Base-by-base conservation (phyloP, 2,113 vertebrate species). In the Gallinago paraguaiae region DNA sequence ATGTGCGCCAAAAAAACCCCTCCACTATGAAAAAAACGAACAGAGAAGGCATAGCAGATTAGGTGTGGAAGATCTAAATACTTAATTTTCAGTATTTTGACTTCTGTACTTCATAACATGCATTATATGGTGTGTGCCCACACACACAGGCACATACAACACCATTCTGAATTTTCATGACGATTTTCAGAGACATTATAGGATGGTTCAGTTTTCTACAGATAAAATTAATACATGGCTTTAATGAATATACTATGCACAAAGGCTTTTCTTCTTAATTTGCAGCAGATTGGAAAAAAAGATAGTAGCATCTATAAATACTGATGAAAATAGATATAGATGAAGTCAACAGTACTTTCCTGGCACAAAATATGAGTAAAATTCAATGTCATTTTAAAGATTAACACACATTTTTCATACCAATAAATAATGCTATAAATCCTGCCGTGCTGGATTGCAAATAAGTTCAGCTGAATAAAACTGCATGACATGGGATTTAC, bases 401-500 rank as follows among this genome's bases (percentile, higher is more conserved):
- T 94, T 97, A 97, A 97, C 75, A 97, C 16, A 19, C 51, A 93
- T 96, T 97, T 97, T 91, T 97, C 92, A 94, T 86, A 95, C 61
- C 93, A 98, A 97, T 97, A 97, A 97, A 97, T 95, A 97, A 96
- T 82, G 74, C 56, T 71, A 94, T 98, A 98, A 96, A 98, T 97
- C 94, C 95, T 79, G 6, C 92, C 57, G 14, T 92, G 96, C 82
- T 93, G 92, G 90, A 93, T 90, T 91, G 95, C 90, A 97, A 98
- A 97, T 96, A 97, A 97, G 83, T 97, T 90, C 84, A 92, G 86
- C 87, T 94, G 88, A 97, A 97, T 97, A 96, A 97, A 97, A 97
- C 95, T 93, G 85, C 88, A 95, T 95, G 95, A 97, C 94, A 97
- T 20, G 69, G 93, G 97, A 97, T 97, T 98, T 98, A 98, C 96